Conservation (phyloP, 2,113 vertebrate genomes). For the Tylochromis polylepis region DNA sequence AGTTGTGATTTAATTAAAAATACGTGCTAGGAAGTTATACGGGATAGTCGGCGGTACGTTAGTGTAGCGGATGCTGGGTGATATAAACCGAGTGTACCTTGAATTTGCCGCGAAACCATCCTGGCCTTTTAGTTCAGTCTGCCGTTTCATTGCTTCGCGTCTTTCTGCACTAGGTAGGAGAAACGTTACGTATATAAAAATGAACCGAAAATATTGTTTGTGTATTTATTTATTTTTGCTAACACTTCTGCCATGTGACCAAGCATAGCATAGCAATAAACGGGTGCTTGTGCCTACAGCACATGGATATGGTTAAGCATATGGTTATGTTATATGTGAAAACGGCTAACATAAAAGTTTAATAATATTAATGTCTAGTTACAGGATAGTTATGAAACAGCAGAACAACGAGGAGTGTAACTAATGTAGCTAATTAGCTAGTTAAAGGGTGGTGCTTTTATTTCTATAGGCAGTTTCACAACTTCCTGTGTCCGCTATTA, state of each 20-base stretch:
- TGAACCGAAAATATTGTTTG: background rate
- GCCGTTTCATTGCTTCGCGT: background rate
- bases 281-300: background rate
- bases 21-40: background rate
- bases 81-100: constrained; percentile 25
- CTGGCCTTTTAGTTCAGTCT: background rate
- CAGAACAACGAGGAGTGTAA: background rate
- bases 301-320: too few relatives aligned
- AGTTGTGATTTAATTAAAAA: background rate
- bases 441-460: constrained; percentile 1
- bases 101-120: constrained; percentile 37
- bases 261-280: background rate
- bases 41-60: accelerated
- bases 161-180: background rate
- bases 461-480: background rate
- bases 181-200: background rate
- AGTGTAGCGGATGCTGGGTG: background rate
- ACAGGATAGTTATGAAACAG: background rate
- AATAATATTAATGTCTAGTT: background rate
- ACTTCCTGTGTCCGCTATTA: background rate
- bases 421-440: background rate
- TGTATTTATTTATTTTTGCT: background rate
- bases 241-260: background rate
- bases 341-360: background rate
- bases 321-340: background rate